Base-by-base conservation (phyloP, 2,797 vertebrate species). In the Emys orbicularis region DNA sequence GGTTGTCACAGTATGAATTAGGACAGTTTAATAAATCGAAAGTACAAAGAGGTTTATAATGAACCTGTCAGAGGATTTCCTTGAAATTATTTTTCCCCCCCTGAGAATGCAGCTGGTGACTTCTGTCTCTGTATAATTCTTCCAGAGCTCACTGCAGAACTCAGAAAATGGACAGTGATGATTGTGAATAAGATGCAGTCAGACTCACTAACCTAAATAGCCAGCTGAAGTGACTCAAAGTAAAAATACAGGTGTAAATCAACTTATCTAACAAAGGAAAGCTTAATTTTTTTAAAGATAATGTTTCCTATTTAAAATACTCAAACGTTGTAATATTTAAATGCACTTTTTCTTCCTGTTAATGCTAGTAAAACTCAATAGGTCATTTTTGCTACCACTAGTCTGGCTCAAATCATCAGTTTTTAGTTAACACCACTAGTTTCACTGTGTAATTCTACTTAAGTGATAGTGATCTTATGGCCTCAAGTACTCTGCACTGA, bases 21-120 rank as follows among this genome's bases (percentile, higher is more conserved):
- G 93, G 96, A 52, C 84, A 89, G 47, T 95, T 96, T 96, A 96
- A 97, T 97, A 96, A 96, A 97, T 96, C 82, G 57, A 59, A 95
- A 83, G 37, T 72, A 95, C 86, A 96, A 92, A 97, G 93, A 94
- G 23, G 5, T 79, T 90, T 97, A 84, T 95, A 97, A 97, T 96
- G 91, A 97, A 96, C 88, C 95, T 96, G 91, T 96, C 96, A 96
- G 65, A 88, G 47, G 76, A 96, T 97, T 96, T 97, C 72, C 79
- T 91, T 96, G 92, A 95, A 97, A 96, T 80, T 47, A 86, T 96
- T 94, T 95, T 96, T 94, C 96, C 96, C 12, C 49, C 49, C 87
- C 92, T 86, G 57, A 95, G 94, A 96, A 92, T 89, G 61, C 76
- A 81, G 65, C 41, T 74, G 81, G 34, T 77, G 29, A 34, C 86